Conservation (phyloP, 2,888 invertebrate species). For the Drosophila atripex region DNA sequence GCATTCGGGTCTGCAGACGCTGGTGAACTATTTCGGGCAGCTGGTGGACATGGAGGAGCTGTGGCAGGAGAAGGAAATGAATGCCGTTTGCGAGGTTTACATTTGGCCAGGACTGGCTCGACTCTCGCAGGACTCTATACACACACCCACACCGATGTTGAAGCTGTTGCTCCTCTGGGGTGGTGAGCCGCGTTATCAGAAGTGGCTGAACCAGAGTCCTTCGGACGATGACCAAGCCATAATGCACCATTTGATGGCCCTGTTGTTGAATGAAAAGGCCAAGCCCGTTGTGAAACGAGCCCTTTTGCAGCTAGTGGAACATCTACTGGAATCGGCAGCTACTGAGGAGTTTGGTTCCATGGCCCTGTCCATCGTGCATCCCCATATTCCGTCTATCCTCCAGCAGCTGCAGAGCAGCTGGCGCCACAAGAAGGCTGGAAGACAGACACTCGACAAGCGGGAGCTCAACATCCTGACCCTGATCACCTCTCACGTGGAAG, state of each 20-base stretch:
- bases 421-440: conserved; percentile 85
- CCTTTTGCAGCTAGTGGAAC: conserved; percentile 90
- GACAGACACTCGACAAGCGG: conserved; percentile 85
- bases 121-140: conserved; percentile 91
- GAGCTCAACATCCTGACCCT: conserved; percentile 90
- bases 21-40: conserved; percentile 91
- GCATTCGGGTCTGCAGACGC: conserved; percentile 86
- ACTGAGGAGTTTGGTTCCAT: conserved; percentile 85
- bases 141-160: conserved; percentile 92
- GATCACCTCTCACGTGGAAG: conserved; percentile 90
- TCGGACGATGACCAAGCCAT: conserved; percentile 84
- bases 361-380: conserved; percentile 86
- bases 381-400: conserved; percentile 89
- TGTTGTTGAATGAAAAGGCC: conserved; percentile 89
- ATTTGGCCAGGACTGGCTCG: conserved; percentile 92
- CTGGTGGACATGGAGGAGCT: conserved; percentile 86
- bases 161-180: conserved; percentile 93
- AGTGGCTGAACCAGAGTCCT: conserved; percentile 87
- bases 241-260: conserved; percentile 88
- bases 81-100: conserved; percentile 90
- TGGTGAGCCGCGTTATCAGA: conserved; percentile 90
- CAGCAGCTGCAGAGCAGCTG: conserved; percentile 88
- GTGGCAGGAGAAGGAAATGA: conserved; percentile 89
- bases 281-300: conserved; percentile 87
- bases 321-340: conserved; percentile 86